A percentile compares a stretch with the other conserved stretches of the same genome.
phyloP scores from a whole-genome alignment of 2,797 vertebrate species.

The Syngnathus rostellatus region DNA sequence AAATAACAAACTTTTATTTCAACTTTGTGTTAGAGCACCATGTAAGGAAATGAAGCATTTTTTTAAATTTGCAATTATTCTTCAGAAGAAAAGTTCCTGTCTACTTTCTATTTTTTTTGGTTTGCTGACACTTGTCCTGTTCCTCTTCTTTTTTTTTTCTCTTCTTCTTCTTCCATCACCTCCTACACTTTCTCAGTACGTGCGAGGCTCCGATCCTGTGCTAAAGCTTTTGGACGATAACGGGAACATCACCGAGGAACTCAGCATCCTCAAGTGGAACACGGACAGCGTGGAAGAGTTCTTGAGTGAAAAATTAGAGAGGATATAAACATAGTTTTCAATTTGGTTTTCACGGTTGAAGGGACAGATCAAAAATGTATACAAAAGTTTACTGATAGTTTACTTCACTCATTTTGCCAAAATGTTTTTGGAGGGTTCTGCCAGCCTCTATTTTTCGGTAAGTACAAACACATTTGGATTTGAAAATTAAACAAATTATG shows the following conservation, averaged over 20 bases:
- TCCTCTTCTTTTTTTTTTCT: background rate
- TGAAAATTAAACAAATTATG: background rate
- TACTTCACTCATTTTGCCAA: background rate
- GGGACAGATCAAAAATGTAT: constrained; percentile 14
- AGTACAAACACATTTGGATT: background rate
- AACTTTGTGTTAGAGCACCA: too few species aligned
- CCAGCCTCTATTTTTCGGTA: background rate
- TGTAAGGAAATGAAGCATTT: too few species aligned
- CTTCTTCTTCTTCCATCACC: background rate
- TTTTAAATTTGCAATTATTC: too few species aligned
- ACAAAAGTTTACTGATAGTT: background rate
- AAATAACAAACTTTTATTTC: background rate
- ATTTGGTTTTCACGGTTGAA: constrained; percentile 10
- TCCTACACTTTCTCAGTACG: constrained; percentile 71
- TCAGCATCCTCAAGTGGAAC: constrained; percentile 99
- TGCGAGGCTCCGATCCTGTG: constrained; percentile 94
- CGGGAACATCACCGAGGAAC: constrained; percentile 97
- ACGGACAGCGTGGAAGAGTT: constrained; percentile 99
- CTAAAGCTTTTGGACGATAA: constrained; percentile 95
- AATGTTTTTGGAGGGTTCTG: background rate
- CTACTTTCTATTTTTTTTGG: background rate
- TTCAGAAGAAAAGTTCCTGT: background rate
- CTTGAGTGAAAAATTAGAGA: constrained; percentile 89
- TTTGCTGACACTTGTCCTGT: constrained; percentile 10
- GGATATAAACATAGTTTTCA: constrained; percentile 66